Percentiles rank a stretch among this genome's conserved stretches.
Evolutionary conservation across 2,888 invertebrate genomes (phyloP).

Genomic region (Anodontia alba): DNA sequence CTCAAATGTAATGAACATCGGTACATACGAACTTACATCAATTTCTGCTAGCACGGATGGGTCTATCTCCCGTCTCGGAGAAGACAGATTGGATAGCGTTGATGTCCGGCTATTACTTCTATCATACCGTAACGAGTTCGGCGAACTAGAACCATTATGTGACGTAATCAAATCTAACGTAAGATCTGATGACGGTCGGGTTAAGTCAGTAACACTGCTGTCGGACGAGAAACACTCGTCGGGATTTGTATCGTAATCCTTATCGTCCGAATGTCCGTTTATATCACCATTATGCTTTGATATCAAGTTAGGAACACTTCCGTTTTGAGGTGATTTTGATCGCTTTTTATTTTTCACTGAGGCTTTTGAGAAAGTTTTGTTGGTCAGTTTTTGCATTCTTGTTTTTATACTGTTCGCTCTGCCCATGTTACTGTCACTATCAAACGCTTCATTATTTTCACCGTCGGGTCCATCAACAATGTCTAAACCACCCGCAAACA

Average conservation of each 20-base stretch:
- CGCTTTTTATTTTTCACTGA: conserved; percentile 57
- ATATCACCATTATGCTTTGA: conserved; percentile 46
- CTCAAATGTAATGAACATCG: too few species aligned
- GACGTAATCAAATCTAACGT: conserved; percentile 43
- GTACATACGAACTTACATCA: conserved; percentile 76
- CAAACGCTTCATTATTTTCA: conserved; percentile 4
- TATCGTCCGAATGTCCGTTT: conserved; percentile 21
- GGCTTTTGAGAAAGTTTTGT: conserved; percentile 70
- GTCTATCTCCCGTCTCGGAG: conserved; percentile 71
- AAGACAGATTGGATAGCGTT: conserved; percentile 42
- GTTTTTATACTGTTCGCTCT: conserved; percentile 63
- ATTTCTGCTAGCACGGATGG: conserved; percentile 77
- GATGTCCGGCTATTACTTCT: conserved; percentile 48
- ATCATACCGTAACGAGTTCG: conserved; percentile 45
- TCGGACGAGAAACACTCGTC: conserved; percentile 45
- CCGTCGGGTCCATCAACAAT: neutral
- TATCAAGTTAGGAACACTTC: conserved; percentile 40
- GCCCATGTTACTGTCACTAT: conserved; percentile 26
- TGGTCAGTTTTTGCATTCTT: conserved; percentile 73
- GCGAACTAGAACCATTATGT: conserved; percentile 42
- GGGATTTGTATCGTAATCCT: conserved; percentile 25
- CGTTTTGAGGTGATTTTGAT: conserved; percentile 23
- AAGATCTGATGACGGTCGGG: conserved; percentile 49
- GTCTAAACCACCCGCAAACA: neutral
- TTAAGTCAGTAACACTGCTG: conserved; percentile 59